Conservation (phyloP, 1,140 invertebrate genomes). For the Manduca sexta region DNA sequence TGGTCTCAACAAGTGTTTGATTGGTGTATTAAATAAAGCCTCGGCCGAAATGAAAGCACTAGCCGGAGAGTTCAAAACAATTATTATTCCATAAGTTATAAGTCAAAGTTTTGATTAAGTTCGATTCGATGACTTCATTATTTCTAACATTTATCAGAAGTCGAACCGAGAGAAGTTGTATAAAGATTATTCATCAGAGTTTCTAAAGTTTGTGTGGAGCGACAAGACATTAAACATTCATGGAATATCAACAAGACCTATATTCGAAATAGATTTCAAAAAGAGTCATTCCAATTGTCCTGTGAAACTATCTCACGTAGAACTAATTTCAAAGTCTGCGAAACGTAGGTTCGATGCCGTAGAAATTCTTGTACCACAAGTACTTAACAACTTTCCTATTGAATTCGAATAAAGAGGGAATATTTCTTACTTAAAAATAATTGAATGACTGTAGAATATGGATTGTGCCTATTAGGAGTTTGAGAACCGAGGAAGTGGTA, state of each 20-base stretch:
- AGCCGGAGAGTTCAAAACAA: no score
- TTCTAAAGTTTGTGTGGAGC: not conserved
- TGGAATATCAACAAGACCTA: no score
- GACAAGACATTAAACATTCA: not conserved
- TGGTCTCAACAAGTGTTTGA: no score
- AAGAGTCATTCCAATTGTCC: no score
- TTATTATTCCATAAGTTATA: no score
- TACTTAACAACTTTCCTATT: no score
- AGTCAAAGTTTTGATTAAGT: not conserved
- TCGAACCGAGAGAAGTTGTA: slow-evolving; percentile 2
- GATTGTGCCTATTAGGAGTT: not conserved
- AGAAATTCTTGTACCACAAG: no score
- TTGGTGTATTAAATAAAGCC: not conserved
- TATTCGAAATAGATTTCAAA: no score
- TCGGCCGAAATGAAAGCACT: no score
- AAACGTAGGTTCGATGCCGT: not conserved
- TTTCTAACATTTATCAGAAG: not conserved
- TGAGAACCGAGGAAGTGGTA: not conserved
- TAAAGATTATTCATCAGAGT: slow-evolving; percentile 14
- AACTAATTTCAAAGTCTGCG: not conserved
- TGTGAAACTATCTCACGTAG: no score
- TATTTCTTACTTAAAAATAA: no score
- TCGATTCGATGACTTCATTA: not conserved
- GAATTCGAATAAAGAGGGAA: no score
- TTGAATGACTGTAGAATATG: not conserved